Percentiles rank a stretch among this genome's conserved stretches.
These are phyloP conservation scores for Cettia cetti DNA, from an alignment of 2,113 vertebrate genomes.

Conservation along the genomic window DNA sequence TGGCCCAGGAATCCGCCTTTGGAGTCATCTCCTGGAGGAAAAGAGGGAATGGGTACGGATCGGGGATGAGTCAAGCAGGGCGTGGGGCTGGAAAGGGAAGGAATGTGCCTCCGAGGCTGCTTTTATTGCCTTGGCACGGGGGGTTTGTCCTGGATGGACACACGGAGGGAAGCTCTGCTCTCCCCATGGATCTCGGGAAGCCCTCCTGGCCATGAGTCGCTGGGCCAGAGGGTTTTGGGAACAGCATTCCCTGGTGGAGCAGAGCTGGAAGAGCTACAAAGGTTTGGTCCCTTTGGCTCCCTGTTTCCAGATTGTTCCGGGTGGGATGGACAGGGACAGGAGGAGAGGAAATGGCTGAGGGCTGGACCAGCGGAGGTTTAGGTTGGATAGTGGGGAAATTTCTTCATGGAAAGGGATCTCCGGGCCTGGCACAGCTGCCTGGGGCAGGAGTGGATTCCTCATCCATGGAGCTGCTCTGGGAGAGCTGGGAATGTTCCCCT, in stretches of 20 bases:
- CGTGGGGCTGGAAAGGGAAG: neutral
- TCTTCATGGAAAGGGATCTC: neutral
- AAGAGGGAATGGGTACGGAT: neutral
- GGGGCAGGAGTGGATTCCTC: neutral
- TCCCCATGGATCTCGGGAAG: neutral
- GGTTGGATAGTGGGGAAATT: neutral
- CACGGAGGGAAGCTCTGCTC: accelerated
- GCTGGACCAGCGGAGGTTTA: neutral
- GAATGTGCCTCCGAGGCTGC: neutral
- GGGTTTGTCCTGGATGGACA: neutral
- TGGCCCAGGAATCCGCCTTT: neutral
- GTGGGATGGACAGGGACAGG: accelerated
- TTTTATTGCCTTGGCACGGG: neutral
- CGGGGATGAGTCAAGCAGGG: neutral
- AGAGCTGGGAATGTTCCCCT: neutral
- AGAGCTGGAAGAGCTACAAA: neutral
- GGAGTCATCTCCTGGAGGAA: neutral
- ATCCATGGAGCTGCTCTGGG: neutral
- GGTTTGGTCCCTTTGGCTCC: neutral
- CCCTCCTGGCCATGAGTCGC: accelerated
- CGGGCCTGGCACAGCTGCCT: neutral
- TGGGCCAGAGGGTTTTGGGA: neutral
- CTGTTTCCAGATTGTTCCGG: accelerated
- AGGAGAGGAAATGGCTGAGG: accelerated
- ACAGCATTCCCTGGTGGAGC: accelerated